Evolutionary conservation across 1,140 invertebrate species (phyloP).

Genomic region (Luehdorfia chinensis): DNA sequence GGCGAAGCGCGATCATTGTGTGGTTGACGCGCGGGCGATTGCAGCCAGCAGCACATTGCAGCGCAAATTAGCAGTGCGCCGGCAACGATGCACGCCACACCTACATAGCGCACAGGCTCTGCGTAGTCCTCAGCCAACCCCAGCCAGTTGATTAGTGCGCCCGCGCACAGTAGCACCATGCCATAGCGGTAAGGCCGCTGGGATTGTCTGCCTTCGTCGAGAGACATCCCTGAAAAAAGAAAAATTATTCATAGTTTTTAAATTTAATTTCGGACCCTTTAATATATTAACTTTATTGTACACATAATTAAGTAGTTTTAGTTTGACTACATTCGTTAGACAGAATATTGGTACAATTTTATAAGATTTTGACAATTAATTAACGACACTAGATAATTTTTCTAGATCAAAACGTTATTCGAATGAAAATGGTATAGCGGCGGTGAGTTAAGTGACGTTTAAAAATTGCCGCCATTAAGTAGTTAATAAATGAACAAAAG

Average conservation of each 20-base stretch:
- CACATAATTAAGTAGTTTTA: no score
- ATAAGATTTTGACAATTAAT: no score
- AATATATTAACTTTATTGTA: no score
- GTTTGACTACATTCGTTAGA: no score
- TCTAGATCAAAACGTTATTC: background rate
- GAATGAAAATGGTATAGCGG: background rate
- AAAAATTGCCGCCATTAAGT: conserved; percentile 6
- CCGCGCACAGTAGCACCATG: conserved; percentile 84
- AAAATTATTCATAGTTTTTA: no score
- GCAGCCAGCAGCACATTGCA: conserved; percentile 87
- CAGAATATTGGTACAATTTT: no score
- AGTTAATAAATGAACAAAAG: conserved; percentile 9
- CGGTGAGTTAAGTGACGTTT: background rate
- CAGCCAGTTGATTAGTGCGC: conserved; percentile 88
- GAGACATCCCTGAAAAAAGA: conserved; percentile 79
- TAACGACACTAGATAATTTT: background rate
- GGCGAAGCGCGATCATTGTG: conserved; percentile 62
- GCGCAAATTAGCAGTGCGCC: conserved; percentile 85
- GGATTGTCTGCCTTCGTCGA: conserved; percentile 81
- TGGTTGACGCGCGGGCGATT: conserved; percentile 77
- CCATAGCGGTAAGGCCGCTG: conserved; percentile 85
- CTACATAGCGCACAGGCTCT: conserved; percentile 84
- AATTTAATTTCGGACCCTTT: no score
- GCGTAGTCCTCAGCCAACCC: conserved; percentile 85
- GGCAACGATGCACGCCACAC: conserved; percentile 85